phyloP scores from a whole-genome alignment of 1,140 invertebrate species.

The Meteorus sp. region DNA sequence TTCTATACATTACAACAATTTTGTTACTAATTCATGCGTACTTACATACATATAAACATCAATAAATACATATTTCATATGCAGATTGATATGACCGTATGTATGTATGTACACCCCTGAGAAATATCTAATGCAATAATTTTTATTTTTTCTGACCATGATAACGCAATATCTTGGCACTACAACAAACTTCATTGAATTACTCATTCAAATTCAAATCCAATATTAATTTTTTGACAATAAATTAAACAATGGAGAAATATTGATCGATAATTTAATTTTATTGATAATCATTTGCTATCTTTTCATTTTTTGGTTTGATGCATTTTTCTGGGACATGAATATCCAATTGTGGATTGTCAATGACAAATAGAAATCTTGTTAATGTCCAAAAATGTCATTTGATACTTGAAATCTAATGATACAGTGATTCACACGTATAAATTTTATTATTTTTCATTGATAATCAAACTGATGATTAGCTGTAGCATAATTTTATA shows the following conservation, averaged over 20 bases:
- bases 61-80: background rate
- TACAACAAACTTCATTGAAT: no score
- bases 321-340: background rate
- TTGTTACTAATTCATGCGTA: no score
- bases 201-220: background rate
- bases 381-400: background rate
- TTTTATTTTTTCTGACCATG: background rate
- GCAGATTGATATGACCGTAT: background rate
- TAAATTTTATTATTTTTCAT: no score
- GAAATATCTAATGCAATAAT: conserved; percentile 4
- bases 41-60: background rate
- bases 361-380: background rate
- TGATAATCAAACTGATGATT: no score
- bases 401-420: background rate
- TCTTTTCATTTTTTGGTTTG: no score
- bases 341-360: background rate
- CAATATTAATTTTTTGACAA: background rate
- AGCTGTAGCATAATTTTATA: no score
- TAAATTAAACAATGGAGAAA: no score
- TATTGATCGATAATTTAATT: no score
- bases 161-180: conserved; percentile 1
- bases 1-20: no score
- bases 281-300: no score
- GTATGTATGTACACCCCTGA: background rate
- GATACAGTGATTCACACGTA: no score